Evolutionary conservation across 2,113 vertebrate species (phyloP), one percentile per base, ranked within the genome.

Genomic region (Sigmodon hispidus): DNA sequence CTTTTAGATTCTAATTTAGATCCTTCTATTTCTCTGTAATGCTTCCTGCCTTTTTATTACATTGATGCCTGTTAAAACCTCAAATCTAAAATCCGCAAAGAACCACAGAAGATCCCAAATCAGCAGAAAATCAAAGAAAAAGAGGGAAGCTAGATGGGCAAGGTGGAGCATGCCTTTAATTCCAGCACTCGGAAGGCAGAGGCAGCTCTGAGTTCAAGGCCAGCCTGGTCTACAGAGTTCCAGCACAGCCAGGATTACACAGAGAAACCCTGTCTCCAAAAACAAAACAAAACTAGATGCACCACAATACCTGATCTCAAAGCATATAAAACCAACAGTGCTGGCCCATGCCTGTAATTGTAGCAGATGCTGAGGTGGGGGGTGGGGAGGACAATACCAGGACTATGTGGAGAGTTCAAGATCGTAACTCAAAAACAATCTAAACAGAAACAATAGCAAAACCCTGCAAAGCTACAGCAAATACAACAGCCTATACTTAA

Each of bases 11-110:
- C 83, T 80, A 76, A 92, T 83, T 72, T 16, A 84, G 69, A 87
- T n/a, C 40, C 12, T 55, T 31, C 52, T 34, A 87, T 72, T 93
- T 93, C 34, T 96, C 94, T 87, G 40, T 77, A 75, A 86, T 57
- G 52, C 65, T 69, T 55, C 70, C 75, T 81, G 40, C 70, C 48
- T 79, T 50, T 50, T 91, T 65, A 61, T 13, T 83, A 11, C 26
- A 93, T 52, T 75, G 59, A 72, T 12, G 17, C 48, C 36, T 26
- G 11, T n/a, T 52, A 70, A 89, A 91, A 89, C 26, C 16, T 31
- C 61, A 7, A 48, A 36, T 67, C 43, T 85, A 69, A 86, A 63
- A 86, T 22, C 45, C 19, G 67, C 61, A 67, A 43, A 61, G 61
- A 86, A 67, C 29, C 31, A 50, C 45, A 69, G 43, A 67, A 50